Percentiles rank a stretch among this genome's conserved stretches.
These are phyloP conservation scores for Gymnogyps californianus DNA, from an alignment of 2,113 vertebrate species.

Conservation along the genomic window DNA sequence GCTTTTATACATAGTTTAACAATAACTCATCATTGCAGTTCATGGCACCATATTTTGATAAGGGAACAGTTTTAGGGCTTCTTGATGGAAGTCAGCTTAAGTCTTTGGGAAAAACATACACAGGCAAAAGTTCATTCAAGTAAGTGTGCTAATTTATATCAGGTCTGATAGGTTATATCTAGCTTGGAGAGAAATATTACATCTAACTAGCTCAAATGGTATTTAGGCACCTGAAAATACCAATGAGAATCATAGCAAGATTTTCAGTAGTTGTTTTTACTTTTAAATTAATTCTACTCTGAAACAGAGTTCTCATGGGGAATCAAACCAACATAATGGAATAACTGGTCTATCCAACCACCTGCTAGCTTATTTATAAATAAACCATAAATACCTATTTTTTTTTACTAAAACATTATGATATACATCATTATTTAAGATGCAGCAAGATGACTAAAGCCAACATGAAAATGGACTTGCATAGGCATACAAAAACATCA, in stretches of 20 bases:
- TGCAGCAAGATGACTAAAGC: background rate
- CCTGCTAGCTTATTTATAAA: background rate
- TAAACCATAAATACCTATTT: background rate
- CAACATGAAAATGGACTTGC: background rate
- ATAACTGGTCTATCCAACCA: background rate
- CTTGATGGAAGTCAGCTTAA: background rate
- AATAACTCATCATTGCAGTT: background rate
- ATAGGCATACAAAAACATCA: background rate
- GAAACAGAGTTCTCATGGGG: background rate
- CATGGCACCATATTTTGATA: background rate
- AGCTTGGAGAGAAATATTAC: background rate
- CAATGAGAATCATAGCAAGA: background rate
- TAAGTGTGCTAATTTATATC: background rate
- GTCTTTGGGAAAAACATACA: background rate
- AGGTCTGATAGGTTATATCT: background rate
- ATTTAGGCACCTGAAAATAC: background rate
- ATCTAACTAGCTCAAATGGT: background rate
- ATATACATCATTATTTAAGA: background rate
- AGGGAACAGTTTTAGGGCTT: background rate
- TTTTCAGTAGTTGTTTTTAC: background rate
- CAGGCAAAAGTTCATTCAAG: background rate
- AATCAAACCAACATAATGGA: background rate
- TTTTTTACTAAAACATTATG: background rate
- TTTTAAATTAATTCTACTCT: background rate
- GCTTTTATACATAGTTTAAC: background rate